These are phyloP conservation scores for Nomada goodeniana DNA, from an alignment of 2,888 invertebrate species.

Conservation along the genomic window DNA sequence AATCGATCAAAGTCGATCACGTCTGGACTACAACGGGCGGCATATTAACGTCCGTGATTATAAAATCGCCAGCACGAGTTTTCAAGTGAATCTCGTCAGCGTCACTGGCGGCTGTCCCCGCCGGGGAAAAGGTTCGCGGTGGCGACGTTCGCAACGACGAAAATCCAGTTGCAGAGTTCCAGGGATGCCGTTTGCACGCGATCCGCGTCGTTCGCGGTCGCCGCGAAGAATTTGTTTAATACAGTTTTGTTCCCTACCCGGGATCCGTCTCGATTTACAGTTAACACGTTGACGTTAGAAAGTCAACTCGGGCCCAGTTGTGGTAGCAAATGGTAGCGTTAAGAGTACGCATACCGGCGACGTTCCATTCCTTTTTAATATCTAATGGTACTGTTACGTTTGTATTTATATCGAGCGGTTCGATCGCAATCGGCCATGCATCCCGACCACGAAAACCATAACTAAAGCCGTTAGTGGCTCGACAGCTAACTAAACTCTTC, in stretches of 20 bases:
- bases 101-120: no score
- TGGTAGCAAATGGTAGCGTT: neutral
- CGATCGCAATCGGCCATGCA: neutral
- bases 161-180: conserved; percentile 38
- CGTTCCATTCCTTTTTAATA: conserved; percentile 38
- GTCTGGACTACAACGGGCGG: neutral
- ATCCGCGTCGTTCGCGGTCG: conserved; percentile 1
- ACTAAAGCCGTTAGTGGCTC: conserved; percentile 45
- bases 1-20: conserved; percentile 51
- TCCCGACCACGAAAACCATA: conserved; percentile 46
- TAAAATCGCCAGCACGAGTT: neutral
- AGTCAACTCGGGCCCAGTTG: neutral
- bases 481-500: conserved; percentile 48
- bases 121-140: neutral
- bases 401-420: conserved; percentile 32
- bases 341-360: conserved; percentile 12
- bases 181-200: conserved; percentile 20
- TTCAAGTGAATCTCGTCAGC: neutral
- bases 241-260: neutral
- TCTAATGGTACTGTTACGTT: conserved; percentile 40
- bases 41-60: neutral
- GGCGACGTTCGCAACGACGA: conserved; percentile 13
- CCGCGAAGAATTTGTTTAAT: neutral
- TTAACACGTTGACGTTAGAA: conserved; percentile 23
- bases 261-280: conserved; percentile 8